Evolutionary conservation across 2,797 vertebrate species (phyloP).

Genomic region (Luscinia luscinia): DNA sequence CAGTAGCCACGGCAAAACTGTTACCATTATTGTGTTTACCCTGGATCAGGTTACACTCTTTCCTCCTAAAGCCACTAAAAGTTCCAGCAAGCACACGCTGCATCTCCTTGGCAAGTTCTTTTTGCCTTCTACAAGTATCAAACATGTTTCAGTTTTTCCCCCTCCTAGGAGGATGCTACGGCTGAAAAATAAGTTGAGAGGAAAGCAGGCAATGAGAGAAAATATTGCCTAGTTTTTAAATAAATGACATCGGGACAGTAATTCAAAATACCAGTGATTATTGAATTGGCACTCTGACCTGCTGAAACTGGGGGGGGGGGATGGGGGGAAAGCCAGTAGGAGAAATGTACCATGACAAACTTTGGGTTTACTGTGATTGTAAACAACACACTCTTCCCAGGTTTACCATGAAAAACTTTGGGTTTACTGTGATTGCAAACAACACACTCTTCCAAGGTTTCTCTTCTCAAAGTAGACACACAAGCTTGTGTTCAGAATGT

Average conservation of each 20-base stretch:
- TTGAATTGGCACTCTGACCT: not conserved
- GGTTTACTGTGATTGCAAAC: not conserved
- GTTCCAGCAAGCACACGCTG: not conserved
- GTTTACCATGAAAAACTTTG: not conserved
- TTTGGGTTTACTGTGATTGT: not conserved
- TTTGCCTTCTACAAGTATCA: conserved; percentile 11
- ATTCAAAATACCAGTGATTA: conserved; percentile 19
- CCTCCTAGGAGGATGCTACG: not conserved
- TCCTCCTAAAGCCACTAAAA: conserved; percentile 63
- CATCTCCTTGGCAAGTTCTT: conserved; percentile 14
- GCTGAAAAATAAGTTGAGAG: conserved; percentile 20
- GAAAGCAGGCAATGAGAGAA: not conserved
- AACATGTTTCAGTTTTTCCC: conserved; percentile 41
- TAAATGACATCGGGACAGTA: not conserved
- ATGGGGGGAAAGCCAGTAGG: not conserved
- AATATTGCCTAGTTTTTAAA: not conserved
- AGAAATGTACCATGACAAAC: not conserved
- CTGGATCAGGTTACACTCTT: conserved; percentile 66
- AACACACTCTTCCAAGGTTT: not conserved
- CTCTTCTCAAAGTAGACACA: not conserved
- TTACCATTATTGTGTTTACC: conserved; percentile 71
- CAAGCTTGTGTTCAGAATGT: not conserved
- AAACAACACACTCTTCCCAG: not conserved
- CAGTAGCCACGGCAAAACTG: conserved; percentile 59
- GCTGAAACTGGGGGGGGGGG: not conserved